Evolutionary conservation across 2,797 vertebrate species (phyloP).

Genomic region (Ceryle rudis): DNA sequence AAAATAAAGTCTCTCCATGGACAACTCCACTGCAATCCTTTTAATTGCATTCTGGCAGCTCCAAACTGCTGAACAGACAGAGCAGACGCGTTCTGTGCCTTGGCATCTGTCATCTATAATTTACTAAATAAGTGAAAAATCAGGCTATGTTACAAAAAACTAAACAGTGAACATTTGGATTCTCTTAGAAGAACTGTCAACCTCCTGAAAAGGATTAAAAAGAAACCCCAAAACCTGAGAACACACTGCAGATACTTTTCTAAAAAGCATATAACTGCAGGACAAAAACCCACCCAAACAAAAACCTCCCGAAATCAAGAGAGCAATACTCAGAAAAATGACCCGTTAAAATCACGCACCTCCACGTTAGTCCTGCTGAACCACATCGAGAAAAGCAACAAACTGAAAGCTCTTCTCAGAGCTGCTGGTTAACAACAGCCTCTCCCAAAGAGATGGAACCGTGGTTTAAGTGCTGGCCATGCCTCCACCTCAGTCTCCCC

Average conservation of each 20-base stretch:
- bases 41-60: conserved; percentile 53
- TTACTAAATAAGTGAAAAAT: conserved; percentile 66
- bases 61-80: neutral
- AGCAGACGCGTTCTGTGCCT: conserved; percentile 35
- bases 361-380: neutral
- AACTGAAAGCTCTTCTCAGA: neutral
- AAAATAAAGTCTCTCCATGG: conserved; percentile 24
- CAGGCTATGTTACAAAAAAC: conserved; percentile 33
- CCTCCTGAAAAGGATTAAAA: neutral
- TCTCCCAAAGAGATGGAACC: fast-evolving
- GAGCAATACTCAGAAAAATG: neutral
- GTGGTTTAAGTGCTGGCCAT: neutral
- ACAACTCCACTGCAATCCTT: conserved; percentile 39
- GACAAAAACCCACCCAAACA: neutral
- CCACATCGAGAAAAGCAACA: neutral
- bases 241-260: neutral
- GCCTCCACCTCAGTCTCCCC: neutral
- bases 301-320: neutral
- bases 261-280: neutral
- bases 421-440: neutral
- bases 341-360: neutral
- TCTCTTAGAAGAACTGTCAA: conserved; percentile 32
- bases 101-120: conserved; percentile 63
- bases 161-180: conserved; percentile 55
- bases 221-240: neutral